Conservation (phyloP, 2,888 invertebrate genomes). For the Caenorhabditis sp. region DNA sequence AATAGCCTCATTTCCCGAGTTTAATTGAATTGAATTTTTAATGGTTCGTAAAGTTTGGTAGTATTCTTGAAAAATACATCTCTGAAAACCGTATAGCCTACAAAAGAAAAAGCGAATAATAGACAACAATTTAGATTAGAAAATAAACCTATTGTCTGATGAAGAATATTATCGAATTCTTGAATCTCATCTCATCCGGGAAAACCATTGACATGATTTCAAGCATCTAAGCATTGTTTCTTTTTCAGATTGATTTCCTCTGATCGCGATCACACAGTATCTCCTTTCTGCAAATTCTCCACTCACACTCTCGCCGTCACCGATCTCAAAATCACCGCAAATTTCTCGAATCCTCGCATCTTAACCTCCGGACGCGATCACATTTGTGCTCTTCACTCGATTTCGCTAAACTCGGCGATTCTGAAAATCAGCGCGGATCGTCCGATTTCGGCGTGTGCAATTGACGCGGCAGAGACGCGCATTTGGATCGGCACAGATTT, state of each 20-base stretch:
- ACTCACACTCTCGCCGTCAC: conserved; percentile 56
- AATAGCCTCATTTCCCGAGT: no score
- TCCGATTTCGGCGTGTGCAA: conserved; percentile 54
- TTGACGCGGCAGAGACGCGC: conserved; percentile 60
- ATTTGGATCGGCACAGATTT: conserved; percentile 58
- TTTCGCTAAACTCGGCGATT: conserved; percentile 48
- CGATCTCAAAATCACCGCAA: conserved; percentile 46
- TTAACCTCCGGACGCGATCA: conserved; percentile 57
- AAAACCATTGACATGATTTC: no score
- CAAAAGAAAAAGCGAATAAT: no score
- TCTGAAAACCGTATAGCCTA: no score
- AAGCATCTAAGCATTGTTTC: no score
- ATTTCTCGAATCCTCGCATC: conserved; percentile 51
- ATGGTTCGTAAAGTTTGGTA: no score
- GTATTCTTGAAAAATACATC: no score
- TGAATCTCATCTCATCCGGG: no score
- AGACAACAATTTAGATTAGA: no score
- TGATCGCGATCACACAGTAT: conserved; percentile 40
- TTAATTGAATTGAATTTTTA: no score
- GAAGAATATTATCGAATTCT: no score
- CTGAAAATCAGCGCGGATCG: conserved; percentile 58
- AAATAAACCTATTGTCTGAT: no score
- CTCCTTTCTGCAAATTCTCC: conserved; percentile 53
- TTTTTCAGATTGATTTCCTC: conserved; percentile 39
- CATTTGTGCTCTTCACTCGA: conserved; percentile 49